A percentile compares a stretch with the other conserved stretches of the same genome.
Evolutionary conservation across 1,140 invertebrate species (phyloP).

Genomic region (Bicyclus anynana): DNA sequence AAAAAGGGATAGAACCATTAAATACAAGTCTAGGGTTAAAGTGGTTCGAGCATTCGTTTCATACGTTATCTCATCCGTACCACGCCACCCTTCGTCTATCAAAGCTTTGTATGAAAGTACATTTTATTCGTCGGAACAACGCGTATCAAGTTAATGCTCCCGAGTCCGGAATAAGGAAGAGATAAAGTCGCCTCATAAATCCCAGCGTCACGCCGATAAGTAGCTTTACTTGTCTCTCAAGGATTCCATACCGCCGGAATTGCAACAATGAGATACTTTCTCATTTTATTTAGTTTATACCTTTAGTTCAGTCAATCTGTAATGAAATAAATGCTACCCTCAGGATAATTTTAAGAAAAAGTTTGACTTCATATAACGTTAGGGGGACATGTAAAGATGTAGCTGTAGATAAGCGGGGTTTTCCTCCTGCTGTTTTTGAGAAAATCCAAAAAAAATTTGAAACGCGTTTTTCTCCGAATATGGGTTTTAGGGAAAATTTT

Average conservation of each 20-base stretch:
- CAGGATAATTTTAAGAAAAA: no score
- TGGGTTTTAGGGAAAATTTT: no score
- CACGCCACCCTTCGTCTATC: not conserved
- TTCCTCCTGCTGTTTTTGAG: no score
- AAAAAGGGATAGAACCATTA: not conserved
- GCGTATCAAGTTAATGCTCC: not conserved
- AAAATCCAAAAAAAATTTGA: no score
- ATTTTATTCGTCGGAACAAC: not conserved
- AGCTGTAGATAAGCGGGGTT: no score
- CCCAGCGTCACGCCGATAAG: conserved; percentile 2
- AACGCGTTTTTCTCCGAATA: no score
- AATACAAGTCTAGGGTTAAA: not conserved
- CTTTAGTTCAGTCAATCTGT: no score
- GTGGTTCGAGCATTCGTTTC: not conserved
- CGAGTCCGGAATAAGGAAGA: conserved; percentile 1
- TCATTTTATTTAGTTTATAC: no score
- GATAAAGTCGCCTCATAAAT: conserved; percentile 5
- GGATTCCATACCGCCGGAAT: not conserved
- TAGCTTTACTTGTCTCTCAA: not conserved
- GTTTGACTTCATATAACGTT: no score
- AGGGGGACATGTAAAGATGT: no score
- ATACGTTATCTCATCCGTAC: not conserved
- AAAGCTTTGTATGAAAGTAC: not conserved
- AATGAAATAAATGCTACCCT: no score
- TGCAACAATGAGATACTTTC: not conserved